These are phyloP conservation scores for Halocynthia roretzi DNA, from an alignment of 23 tunicate species.

Conservation along the genomic window DNA sequence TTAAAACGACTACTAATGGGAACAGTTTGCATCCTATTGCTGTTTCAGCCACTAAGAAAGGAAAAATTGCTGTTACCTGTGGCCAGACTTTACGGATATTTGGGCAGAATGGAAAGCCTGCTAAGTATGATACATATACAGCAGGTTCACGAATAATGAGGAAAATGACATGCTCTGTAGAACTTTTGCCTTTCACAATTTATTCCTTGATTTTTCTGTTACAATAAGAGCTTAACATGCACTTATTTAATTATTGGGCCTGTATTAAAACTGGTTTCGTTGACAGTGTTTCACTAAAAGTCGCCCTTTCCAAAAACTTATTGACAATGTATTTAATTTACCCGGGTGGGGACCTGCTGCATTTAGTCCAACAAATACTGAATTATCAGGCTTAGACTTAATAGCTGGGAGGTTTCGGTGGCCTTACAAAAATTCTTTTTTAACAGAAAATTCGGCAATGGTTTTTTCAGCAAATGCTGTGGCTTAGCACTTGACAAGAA, in stretches of 20 bases:
- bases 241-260: background rate
- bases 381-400: too few species aligned
- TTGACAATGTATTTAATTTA: too few species aligned
- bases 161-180: background rate
- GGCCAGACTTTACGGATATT: conserved; percentile 34
- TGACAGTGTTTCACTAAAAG: background rate
- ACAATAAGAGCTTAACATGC: background rate
- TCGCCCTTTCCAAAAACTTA: too few species aligned
- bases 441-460: conserved; percentile 34
- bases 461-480: conserved; percentile 35
- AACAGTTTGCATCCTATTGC: conserved; percentile 40
- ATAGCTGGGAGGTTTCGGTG: background rate
- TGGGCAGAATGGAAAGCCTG: conserved; percentile 18
- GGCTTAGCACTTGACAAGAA: conserved; percentile 31
- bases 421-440: background rate
- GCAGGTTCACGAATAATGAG: background rate
- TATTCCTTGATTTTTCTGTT: background rate
- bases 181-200: background rate
- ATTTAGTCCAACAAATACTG: too few species aligned
- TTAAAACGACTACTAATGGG: conserved; percentile 26
- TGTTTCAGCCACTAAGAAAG: conserved; percentile 35
- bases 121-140: conserved; percentile 15
- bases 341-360: too few species aligned
- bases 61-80: conserved; percentile 38
- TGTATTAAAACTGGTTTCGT: background rate